A percentile compares a stretch with the other conserved stretches of the same genome.
Conservation (phyloP, 2,888 invertebrate species). For the Phortica magna region DNA sequence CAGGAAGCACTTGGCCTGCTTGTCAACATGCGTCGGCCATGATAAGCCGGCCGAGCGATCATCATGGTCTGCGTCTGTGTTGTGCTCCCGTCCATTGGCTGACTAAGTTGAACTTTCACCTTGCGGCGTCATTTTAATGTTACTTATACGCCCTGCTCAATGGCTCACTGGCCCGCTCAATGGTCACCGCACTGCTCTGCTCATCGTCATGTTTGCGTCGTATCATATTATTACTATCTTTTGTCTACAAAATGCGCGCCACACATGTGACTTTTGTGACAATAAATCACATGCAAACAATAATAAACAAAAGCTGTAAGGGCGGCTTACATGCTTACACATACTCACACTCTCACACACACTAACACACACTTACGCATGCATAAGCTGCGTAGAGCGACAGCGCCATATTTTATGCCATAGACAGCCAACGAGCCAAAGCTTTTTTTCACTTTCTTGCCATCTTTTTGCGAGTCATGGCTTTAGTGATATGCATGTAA, state of each 20-base stretch:
- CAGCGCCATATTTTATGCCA: conserved; percentile 26
- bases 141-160: conserved; percentile 61
- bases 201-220: not conserved
- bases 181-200: too few species aligned
- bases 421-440: conserved; percentile 7
- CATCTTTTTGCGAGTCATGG: not conserved
- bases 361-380: not conserved
- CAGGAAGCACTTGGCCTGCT: conserved; percentile 68
- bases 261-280: conserved; percentile 51
- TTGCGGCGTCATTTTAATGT: conserved; percentile 58
- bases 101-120: conserved; percentile 66
- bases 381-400: not conserved
- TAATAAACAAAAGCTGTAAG: conserved; percentile 59
- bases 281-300: conserved; percentile 67
- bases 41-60: conserved; percentile 51
- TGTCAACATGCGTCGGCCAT: conserved; percentile 62
- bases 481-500: not conserved
- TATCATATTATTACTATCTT: conserved; percentile 32
- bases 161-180: too few species aligned
- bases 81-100: not conserved
- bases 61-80: conserved; percentile 41
- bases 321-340: not conserved
- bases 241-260: conserved; percentile 23
- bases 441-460: not conserved
- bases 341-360: not conserved